Percentiles rank a stretch among this genome's conserved stretches.
phyloP scores from a whole-genome alignment of 2,888 invertebrate genomes.

The Merodon equestris region DNA sequence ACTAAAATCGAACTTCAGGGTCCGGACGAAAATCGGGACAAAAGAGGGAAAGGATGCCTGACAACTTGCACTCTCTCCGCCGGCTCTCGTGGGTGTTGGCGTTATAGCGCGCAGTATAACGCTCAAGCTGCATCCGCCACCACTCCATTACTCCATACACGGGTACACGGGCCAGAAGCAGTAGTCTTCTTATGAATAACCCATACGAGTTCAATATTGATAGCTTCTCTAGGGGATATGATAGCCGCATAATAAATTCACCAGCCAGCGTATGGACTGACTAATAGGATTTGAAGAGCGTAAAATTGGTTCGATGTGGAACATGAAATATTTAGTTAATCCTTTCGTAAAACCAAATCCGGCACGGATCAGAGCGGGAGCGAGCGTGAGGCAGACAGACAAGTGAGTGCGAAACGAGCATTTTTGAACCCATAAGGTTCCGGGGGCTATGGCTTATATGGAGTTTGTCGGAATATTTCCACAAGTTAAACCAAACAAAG shows the following conservation, averaged over 20 bases:
- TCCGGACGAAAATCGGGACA: conserved; percentile 17
- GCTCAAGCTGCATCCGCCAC: not conserved
- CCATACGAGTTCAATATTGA: conserved; percentile 68
- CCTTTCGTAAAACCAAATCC: conserved; percentile 73
- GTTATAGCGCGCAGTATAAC: conserved; percentile 23
- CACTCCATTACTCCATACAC: conserved; percentile 5
- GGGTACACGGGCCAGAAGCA: not conserved
- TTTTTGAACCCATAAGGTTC: not conserved
- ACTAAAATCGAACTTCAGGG: conserved; percentile 46
- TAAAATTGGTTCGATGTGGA: conserved; percentile 79
- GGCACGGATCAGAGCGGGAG: conserved; percentile 32
- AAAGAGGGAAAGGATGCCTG: conserved; percentile 41
- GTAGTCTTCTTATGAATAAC: conserved; percentile 57
- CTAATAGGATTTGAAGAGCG: conserved; percentile 80
- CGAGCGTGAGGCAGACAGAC: not conserved
- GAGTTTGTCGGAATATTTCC: conserved; percentile 11
- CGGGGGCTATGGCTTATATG: conserved; percentile 10
- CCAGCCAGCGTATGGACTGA: conserved; percentile 74
- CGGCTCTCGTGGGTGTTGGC: no score
- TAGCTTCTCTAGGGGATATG: conserved; percentile 69
- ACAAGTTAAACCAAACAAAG: conserved; percentile 51
- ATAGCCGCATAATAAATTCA: conserved; percentile 69
- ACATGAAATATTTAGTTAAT: conserved; percentile 79
- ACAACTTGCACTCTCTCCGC: conserved; percentile 44
- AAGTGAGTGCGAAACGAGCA: conserved; percentile 28